A percentile compares a stretch with the other conserved stretches of the same genome.
These are phyloP conservation scores for Sitobion miscanthi DNA, from an alignment of 1,140 invertebrate species.

Conservation along the genomic window DNA sequence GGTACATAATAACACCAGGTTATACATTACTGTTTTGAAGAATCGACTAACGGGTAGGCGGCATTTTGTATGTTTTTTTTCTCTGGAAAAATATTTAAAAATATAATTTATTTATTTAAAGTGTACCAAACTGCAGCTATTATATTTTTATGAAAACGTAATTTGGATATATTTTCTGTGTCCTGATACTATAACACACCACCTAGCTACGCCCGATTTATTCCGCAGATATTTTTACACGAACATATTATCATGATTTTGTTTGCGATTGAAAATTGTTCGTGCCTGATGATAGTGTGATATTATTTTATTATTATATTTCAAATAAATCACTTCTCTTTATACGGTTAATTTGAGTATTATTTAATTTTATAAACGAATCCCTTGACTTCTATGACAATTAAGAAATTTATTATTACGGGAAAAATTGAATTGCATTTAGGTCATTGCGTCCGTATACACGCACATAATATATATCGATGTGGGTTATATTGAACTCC, in stretches of 20 bases:
- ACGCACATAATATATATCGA: neutral
- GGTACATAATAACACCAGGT: neutral
- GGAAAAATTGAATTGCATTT: slow-evolving; percentile 39
- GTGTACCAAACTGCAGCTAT: neutral
- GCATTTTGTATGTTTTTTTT: neutral
- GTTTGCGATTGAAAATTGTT: neutral
- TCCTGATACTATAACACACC: neutral
- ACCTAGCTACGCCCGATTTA: neutral
- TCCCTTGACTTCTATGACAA: neutral
- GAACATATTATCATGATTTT: neutral
- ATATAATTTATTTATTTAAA: neutral
- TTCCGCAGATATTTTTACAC: neutral
- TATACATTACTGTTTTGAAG: neutral
- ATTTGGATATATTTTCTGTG: neutral
- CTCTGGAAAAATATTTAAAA: neutral
- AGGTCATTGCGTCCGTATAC: neutral
- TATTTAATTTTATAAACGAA: neutral
- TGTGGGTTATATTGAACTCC: slow-evolving; percentile 8
- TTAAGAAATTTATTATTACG: neutral
- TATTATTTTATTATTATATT: neutral
- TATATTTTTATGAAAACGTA: neutral
- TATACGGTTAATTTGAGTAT: neutral
- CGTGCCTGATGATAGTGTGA: neutral
- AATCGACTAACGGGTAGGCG: neutral
- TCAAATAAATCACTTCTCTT: neutral